These are phyloP conservation scores for Bemisia tabaci DNA, from an alignment of 1,140 invertebrate genomes.

Conservation along the genomic window DNA sequence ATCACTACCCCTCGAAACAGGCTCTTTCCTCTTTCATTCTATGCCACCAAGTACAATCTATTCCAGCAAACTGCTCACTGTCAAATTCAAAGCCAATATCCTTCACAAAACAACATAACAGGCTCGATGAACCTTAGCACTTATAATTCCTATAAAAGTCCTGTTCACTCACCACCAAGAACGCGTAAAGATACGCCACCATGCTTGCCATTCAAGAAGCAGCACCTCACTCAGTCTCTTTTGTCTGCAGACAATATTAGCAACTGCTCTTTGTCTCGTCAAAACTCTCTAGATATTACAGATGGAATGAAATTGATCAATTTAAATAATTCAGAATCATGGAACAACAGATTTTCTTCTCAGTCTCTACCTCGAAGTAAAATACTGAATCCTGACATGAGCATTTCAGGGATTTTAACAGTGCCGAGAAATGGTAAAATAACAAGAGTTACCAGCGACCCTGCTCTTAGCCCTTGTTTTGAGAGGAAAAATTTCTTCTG, in stretches of 20 bases:
- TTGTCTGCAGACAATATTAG: not conserved
- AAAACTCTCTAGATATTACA: not conserved
- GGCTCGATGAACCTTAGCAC: constrained; percentile 11
- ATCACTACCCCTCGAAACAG: constrained; percentile 65
- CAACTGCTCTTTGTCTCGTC: constrained; percentile 29
- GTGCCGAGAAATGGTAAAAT: constrained; percentile 25
- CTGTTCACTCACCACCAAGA: constrained; percentile 37
- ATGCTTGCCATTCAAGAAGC: constrained; percentile 48
- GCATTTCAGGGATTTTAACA: constrained; percentile 24
- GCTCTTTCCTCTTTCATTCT: constrained; percentile 48
- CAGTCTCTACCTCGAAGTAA: constrained; percentile 38
- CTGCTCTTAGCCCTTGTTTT: constrained; percentile 35
- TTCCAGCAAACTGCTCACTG: not conserved
- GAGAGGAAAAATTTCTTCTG: constrained; percentile 26
- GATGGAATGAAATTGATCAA: not conserved
- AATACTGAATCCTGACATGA: constrained; percentile 25
- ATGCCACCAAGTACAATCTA: constrained; percentile 40
- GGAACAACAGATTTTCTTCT: constrained; percentile 35
- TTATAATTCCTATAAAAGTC: constrained; percentile 21
- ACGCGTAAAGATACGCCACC: constrained; percentile 41
- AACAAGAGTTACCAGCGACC: constrained; percentile 40
- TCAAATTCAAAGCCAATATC: not conserved
- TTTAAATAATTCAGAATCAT: constrained; percentile 9
- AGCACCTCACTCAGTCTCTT: constrained; percentile 33
- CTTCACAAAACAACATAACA: not conserved